Evolutionary conservation across 2,113 vertebrate species (phyloP), one percentile per base, ranked within the genome.

Genomic region (Oncorhynchus masou): DNA sequence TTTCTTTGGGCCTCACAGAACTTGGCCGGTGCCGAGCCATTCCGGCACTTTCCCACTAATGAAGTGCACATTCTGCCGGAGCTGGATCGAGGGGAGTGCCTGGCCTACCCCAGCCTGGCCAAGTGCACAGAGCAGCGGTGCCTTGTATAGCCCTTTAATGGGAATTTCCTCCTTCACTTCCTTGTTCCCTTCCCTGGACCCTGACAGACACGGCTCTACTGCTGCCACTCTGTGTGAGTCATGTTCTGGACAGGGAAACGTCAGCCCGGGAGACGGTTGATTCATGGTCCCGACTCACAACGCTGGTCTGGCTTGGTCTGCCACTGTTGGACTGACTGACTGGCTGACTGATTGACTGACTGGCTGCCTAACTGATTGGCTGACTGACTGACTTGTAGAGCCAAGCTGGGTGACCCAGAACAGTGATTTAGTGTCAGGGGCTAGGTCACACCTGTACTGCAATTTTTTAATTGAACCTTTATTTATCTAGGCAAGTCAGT

Each of bases 41-140:
- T 84, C 80, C 87, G 73, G 90, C 89, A 89, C 91, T 92, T 92
- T 92, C 88, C 85, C 87, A 86, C 87, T 93, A 92, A 94, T 94
- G 90, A 93, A 92, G 88, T 92, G 90, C 90, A 92, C 88, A 92
- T 93, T 93, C 87, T 85, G 88, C 81, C 68, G 65, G 78, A 85
- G 86, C 72, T 71, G 49, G 51, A 54, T 13, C 19, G 64, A 70
- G 59, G 59, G 60, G 79, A 85, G 83, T 71, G 73, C 80, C 87
- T 86, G 87, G 87, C 82, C 51, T 2, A 54, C 51, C 51, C 51
- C 51, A 54, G 51, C 51, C 51, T 16, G 15, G 51, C 51, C 51
- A 16, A 19, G 51, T 16, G 16, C 24, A 84, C 83, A 79, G 39
- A 45, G 39, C 39, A 45, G 69, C n/a, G 59, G 80, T 79, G 85